These are phyloP conservation scores for Bombus soroeensis DNA, from an alignment of 1,140 invertebrate genomes.

Conservation along the genomic window DNA sequence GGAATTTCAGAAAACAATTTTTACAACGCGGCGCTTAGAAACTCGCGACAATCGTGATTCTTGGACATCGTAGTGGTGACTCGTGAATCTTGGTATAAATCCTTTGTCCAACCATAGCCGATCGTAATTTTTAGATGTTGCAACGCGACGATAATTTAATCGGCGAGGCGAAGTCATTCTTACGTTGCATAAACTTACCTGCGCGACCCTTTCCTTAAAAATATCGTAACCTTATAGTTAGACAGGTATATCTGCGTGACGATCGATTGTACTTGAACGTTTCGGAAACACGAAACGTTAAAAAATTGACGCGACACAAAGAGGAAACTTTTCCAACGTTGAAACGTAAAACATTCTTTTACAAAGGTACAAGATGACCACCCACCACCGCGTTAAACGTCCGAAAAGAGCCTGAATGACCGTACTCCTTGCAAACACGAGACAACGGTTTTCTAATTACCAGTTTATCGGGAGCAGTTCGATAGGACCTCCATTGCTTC, in stretches of 20 bases:
- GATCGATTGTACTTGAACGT: background rate
- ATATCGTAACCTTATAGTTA: background rate
- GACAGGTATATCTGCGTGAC: background rate
- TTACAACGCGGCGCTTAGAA: background rate
- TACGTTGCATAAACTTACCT: conserved; percentile 4
- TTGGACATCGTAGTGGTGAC: too few relatives aligned
- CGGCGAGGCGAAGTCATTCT: background rate
- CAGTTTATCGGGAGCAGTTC: conserved; percentile 66
- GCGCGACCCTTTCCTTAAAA: background rate
- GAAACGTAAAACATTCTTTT: background rate
- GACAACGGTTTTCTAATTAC: conserved; percentile 68
- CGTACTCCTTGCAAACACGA: conserved; percentile 31
- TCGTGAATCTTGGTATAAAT: background rate
- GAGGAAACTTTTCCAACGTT: background rate
- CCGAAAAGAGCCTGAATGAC: conserved; percentile 22
- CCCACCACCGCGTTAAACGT: conserved; percentile 19
- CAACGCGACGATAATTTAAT: conserved; percentile 1
- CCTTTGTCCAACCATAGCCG: background rate
- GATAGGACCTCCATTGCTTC: conserved; percentile 49
- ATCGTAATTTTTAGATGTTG: background rate
- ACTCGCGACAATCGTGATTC: background rate
- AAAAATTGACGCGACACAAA: background rate
- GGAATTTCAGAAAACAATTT: conserved; percentile 35
- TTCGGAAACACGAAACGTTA: background rate
- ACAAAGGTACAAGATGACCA: conserved; percentile 1